Evolutionary conservation across 2,113 vertebrate species (phyloP), one percentile per base, ranked within the genome.

Genomic region (Mastomys coucha): DNA sequence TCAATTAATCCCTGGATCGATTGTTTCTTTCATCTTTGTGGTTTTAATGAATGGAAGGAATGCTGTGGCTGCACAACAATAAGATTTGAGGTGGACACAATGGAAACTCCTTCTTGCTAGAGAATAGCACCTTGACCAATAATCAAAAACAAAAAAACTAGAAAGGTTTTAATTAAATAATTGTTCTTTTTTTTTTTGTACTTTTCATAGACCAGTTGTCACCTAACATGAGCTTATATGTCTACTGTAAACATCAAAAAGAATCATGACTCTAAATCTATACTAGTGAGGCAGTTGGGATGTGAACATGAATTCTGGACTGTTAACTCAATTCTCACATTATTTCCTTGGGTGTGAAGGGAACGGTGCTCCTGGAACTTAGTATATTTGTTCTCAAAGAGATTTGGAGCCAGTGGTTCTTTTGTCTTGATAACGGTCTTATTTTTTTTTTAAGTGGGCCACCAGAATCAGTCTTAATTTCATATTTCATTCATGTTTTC

Each of bases 11-110:
- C 97, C 94, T 97, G 96, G 97, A 97, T 97, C 98, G 94, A 98
- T 96, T n/a, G n/a, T n/a, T n/a, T 97, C 90, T 96, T 98, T 93
- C 88, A 89, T 97, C 91, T 97, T 96, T 96, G 93, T 92, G 95
- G 31, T 96, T 97, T 95, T 96, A 97, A 97, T 85, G 26, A 26
- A 97, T 92, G 91, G 95, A 98, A 98, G 97, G 97, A 97, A 91
- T 97, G 92, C 96, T 97, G 97, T 97, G 97, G 97, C 97, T 98
- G 98, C 96, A 97, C 98, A 99, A 98, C 98, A 99, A 98, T 98
- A 98, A 98, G 98, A 97, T 98, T 97, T 97, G 97, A 98, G 97
- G 92, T 98, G 97, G 98, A 97, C 96, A 95, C 28, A 96, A 89
- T 98, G 97, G 98, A 98, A 98, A 97, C 96, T 97, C 96, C 76